Evolutionary conservation across 2,113 vertebrate genomes (phyloP).

Genomic region (Apeltes quadracus): DNA sequence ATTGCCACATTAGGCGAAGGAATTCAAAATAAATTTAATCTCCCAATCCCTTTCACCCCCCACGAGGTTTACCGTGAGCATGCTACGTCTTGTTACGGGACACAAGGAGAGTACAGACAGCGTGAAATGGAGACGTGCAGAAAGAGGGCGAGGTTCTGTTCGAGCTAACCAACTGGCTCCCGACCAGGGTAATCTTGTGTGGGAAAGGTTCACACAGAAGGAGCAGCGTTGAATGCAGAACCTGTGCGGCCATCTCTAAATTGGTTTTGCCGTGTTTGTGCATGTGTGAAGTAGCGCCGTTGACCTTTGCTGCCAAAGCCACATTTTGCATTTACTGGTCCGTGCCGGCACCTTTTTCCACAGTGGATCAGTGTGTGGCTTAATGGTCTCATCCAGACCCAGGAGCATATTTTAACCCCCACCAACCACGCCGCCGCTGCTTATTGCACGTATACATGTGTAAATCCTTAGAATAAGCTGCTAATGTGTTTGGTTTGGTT

Average conservation of each 20-base stretch:
- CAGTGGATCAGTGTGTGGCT: conserved; percentile 25
- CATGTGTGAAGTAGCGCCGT: conserved; percentile 8
- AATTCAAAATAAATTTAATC: conserved; percentile 89
- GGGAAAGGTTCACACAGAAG: conserved; percentile 44
- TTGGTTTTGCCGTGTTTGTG: conserved; percentile 4
- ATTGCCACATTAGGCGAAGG: conserved; percentile 84
- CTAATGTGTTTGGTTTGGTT: conserved; percentile 23
- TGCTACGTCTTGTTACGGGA: conserved; percentile 86
- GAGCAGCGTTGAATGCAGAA: conserved; percentile 26
- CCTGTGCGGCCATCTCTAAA: not conserved
- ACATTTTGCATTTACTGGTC: conserved; percentile 14
- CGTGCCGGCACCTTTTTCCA: conserved; percentile 13
- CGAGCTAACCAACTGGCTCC: conserved; percentile 45
- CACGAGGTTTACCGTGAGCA: conserved; percentile 80
- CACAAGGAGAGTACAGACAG: conserved; percentile 62
- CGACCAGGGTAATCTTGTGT: conserved; percentile 38
- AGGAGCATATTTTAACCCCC: conserved; percentile 15
- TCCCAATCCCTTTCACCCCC: conserved; percentile 72
- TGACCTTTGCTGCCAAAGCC: conserved; percentile 21
- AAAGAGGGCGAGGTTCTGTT: conserved; percentile 51
- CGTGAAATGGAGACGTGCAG: conserved; percentile 51
- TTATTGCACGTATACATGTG: conserved; percentile 23
- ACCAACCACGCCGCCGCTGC: conserved; percentile 15
- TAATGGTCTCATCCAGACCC: conserved; percentile 12
- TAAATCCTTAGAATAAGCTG: conserved; percentile 20